Evolutionary conservation across 2,888 invertebrate species (phyloP), one percentile per base, ranked within the genome.

Genomic region (Drosophila picticornis): DNA sequence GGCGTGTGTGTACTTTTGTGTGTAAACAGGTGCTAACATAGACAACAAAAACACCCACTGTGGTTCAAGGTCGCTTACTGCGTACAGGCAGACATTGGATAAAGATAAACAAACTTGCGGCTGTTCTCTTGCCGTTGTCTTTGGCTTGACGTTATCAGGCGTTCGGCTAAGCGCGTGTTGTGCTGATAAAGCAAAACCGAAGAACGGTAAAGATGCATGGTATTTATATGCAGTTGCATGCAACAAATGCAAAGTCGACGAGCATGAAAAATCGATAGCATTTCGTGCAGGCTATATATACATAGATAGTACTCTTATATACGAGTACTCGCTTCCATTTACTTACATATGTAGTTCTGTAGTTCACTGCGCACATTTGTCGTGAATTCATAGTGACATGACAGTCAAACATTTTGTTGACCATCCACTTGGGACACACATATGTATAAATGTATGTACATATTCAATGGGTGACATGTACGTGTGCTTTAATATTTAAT

Each of bases 341-440:
- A 27, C 40, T 10, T 46, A 31, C 16, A 48, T 52, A 62, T 51
- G 43, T 73, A 85, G 86, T 74, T 87, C 80, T 43, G 43, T 76
- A 88, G 86, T 75, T 87, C 80, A 85, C 88, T 81, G 84, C 86
- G 88, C 86, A 85, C 72, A 72, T 77, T 59, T 70, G 57, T 52
- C 72, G 50, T 53, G 40, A 34, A 52, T 56, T 53, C 51, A 56
- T 59, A 63, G 62, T 68, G 83, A 81, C 83, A 79, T 68, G 80
- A 60, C 81, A 77, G 55, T 25, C 71, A 55, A 68, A 71, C 79
- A 72, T 65, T 80, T 62, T 43, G 66, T 60, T 72, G 76, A 59
- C 71, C 76, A 76, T 56, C 43, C 61, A 72, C 34, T 75, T 71
- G 38, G 61, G 55, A 57, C 10, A 64, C 38, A 29, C n/a, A 9